Base-by-base conservation (phyloP, 2,888 invertebrate genomes). In the Brenthis ino region DNA sequence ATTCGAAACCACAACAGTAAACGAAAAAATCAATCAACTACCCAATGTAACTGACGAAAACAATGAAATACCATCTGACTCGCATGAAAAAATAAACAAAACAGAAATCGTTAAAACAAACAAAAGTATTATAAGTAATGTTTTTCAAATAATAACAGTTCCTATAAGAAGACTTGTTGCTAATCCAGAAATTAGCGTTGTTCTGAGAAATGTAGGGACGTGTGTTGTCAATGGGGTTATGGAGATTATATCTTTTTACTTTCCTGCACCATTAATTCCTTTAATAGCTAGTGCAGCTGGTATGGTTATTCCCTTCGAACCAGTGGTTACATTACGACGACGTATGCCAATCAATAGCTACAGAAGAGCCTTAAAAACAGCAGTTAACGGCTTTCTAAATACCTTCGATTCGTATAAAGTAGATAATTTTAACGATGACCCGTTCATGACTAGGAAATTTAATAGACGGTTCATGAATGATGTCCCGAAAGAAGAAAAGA, bases 311-410 rank as follows among this genome's bases (percentile, higher is more conserved):
- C 92, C 92, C 0, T 92, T 91, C 69, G 92, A 92, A 67, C 92
- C 92, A 48, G 84, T 92, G 0, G 87, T 91, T 0, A 83, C 85
- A 79, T 65, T 92, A 1, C 81, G 84, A 70, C 81, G 90, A 50
- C 85, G 76, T 75, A 88, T 92, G 85, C 92, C 92, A 1, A 89
- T 91, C 0, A 83, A 87, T 0, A 91, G 88, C 60, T 92, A 92
- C 50, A 85, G 90, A 63, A 79, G 91, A 74, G 92, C 92, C 0
- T 82, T 92, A 1, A 82, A 82, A 57, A 85, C 85, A 24, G 92
- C 91, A 4, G 76, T 92, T 1, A 80, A 81, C 53, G 80, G 84
- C 2, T 92, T 92, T 69, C 69, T 92, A 50, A 83, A 85, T 0
- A 87, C 91, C 0, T 93, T 92, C 66, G 86, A 91, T 68, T 82